A percentile compares a stretch with the other conserved stretches of the same genome.
Evolutionary conservation across 2,888 invertebrate genomes (phyloP).

Genomic region (Anthoptus insignis): DNA sequence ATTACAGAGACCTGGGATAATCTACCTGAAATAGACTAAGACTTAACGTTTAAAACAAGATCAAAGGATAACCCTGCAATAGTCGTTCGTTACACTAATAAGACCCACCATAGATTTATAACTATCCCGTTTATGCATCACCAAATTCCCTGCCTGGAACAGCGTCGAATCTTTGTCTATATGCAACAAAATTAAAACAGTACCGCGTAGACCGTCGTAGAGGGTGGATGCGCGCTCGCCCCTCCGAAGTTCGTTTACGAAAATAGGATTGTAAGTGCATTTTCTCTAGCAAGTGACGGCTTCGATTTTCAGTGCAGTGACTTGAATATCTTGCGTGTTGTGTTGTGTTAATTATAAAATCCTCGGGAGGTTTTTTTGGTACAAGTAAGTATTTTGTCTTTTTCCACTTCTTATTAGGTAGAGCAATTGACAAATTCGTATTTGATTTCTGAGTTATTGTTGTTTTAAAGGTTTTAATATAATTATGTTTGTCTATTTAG

Average conservation of each 20-base stretch:
- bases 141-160: conserved; percentile 67
- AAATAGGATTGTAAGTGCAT: conserved; percentile 64
- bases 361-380: conserved; percentile 36
- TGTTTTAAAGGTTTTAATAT: no score
- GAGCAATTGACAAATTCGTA: no score
- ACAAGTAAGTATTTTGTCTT: conserved; percentile 40
- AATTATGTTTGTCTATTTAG: no score
- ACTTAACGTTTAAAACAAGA: background rate
- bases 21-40: conserved; percentile 17
- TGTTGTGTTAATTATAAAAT: conserved; percentile 37
- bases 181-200: conserved; percentile 57
- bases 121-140: conserved; percentile 68
- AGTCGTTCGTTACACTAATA: conserved; percentile 49
- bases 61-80: conserved; percentile 26
- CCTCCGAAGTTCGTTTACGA: conserved; percentile 62
- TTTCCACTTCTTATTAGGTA: no score
- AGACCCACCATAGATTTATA: conserved; percentile 65
- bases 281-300: conserved; percentile 19
- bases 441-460: no score
- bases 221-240: conserved; percentile 60
- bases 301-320: conserved; percentile 39
- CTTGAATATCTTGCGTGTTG: conserved; percentile 34
- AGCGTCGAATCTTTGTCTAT: conserved; percentile 61
- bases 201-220: conserved; percentile 59
- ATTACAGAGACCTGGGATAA: conserved; percentile 5